A percentile compares a stretch with the other conserved stretches of the same genome.
Evolutionary conservation across 2,888 invertebrate species (phyloP).

Genomic region (Drosophila ustulata): DNA sequence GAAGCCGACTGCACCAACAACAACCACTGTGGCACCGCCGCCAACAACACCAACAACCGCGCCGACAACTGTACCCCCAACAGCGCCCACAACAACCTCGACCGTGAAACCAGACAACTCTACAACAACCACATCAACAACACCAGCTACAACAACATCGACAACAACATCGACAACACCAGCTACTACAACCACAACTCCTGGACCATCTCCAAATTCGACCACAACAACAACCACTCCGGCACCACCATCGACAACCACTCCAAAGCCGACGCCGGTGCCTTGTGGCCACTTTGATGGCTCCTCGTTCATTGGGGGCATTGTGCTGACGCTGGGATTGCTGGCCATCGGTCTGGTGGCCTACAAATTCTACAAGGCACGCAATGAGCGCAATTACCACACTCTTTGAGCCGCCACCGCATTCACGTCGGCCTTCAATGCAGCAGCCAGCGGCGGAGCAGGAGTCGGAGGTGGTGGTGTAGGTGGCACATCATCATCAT

Average conservation of each 20-base stretch:
- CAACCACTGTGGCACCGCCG: neutral
- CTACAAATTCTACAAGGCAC: conserved; percentile 94
- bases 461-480: conserved; percentile 30
- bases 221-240: conserved; percentile 50
- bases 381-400: conserved; percentile 94
- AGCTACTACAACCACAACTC: conserved; percentile 27
- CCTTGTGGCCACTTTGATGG: conserved; percentile 88
- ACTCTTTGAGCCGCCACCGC: conserved; percentile 89
- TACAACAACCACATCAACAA: conserved; percentile 26
- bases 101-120: conserved; percentile 1
- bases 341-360: conserved; percentile 93
- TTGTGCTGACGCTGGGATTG: conserved; percentile 91
- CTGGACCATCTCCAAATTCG: conserved; percentile 40
- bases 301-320: conserved; percentile 93
- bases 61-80: conserved; percentile 10
- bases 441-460: conserved; percentile 69
- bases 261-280: conserved; percentile 78
- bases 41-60: conserved; percentile 16
- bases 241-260: conserved; percentile 67
- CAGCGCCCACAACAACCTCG: conserved; percentile 11
- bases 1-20: conserved; percentile 1
- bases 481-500: neutral
- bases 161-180: conserved; percentile 19
- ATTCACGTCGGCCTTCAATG: conserved; percentile 82
- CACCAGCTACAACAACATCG: conserved; percentile 12